Conservation (phyloP, 92 coral and sea anemone genomes). For the Nematostella vectensis region DNA sequence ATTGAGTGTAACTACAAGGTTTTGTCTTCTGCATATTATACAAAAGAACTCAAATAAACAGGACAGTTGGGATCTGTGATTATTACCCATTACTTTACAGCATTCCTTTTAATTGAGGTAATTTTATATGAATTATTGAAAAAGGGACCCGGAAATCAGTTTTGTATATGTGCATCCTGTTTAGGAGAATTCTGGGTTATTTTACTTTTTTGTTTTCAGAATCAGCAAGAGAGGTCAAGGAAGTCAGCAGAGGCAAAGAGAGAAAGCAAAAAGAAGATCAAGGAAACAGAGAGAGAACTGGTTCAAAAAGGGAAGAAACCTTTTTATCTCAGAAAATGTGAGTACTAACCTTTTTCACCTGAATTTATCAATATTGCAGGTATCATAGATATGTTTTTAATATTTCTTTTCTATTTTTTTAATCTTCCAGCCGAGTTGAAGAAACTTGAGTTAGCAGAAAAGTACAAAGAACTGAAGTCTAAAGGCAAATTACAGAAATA, state of each 20-base stretch:
- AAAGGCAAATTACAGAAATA: conserved; percentile 76
- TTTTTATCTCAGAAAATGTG: conserved; percentile 84
- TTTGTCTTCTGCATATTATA: too few relatives aligned
- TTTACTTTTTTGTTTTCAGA: conserved; percentile 27
- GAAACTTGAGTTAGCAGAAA: conserved; percentile 86
- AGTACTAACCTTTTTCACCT: conserved; percentile 7
- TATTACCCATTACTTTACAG: too few relatives aligned
- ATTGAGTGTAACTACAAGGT: too few relatives aligned
- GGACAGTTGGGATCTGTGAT: too few relatives aligned
- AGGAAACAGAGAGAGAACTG: conserved; percentile 66
- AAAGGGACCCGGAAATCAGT: too few relatives aligned
- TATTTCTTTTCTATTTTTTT: too few relatives aligned
- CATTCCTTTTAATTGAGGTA: too few relatives aligned
- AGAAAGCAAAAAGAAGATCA: conserved; percentile 57
- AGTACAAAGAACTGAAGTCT: conserved; percentile 67
- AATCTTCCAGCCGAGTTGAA: conserved; percentile 78
- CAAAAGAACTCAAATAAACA: too few relatives aligned
- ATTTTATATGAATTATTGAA: too few relatives aligned
- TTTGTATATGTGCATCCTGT: too few relatives aligned
- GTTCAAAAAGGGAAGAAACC: conserved; percentile 94
- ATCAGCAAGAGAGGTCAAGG: conserved; percentile 54
- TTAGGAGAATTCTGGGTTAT: too few relatives aligned
- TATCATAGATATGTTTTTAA: too few relatives aligned
- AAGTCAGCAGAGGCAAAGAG: conserved; percentile 36
- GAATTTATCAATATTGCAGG: neutral